Conservation (phyloP, 2,888 invertebrate species). For the Protonemura montana region DNA sequence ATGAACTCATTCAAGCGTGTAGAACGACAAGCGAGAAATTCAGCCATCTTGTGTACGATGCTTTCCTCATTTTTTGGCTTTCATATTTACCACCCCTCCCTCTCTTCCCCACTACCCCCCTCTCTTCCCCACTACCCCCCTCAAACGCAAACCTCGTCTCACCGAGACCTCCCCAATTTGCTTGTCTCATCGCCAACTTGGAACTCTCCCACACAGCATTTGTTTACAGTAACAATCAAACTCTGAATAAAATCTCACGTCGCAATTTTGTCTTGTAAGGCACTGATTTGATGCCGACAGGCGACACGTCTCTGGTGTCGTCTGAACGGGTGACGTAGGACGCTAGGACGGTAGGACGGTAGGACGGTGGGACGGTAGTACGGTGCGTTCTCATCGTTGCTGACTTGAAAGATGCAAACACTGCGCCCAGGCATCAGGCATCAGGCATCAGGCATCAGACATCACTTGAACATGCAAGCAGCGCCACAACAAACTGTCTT, state of each 20-base stretch:
- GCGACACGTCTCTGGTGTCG: background rate
- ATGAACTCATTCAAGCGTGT: conserved; percentile 49
- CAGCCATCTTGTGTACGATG: conserved; percentile 49
- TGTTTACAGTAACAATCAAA: conserved; percentile 39
- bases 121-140: background rate
- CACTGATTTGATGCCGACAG: background rate
- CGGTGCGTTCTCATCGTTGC: no score
- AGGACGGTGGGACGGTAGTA: no score
- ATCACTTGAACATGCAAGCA: background rate
- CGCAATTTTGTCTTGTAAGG: background rate
- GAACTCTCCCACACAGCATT: background rate
- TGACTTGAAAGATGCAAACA: no score
- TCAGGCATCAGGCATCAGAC: no score
- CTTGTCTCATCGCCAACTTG: conserved; percentile 37
- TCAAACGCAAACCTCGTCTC: background rate
- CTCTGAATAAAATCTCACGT: conserved; percentile 37
- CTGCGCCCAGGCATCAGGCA: no score
- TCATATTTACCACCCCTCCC: conserved; percentile 31
- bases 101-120: background rate
- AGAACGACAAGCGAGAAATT: conserved; percentile 44
- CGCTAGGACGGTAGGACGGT: no score
- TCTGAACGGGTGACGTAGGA: no score
- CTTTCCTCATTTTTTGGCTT: conserved; percentile 38
- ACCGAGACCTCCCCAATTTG: background rate
- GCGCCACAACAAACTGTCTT: background rate